A percentile compares a stretch with the other conserved stretches of the same genome.
Conservation (phyloP, 1,140 invertebrate species). For the Drosophila lacteicornis region DNA sequence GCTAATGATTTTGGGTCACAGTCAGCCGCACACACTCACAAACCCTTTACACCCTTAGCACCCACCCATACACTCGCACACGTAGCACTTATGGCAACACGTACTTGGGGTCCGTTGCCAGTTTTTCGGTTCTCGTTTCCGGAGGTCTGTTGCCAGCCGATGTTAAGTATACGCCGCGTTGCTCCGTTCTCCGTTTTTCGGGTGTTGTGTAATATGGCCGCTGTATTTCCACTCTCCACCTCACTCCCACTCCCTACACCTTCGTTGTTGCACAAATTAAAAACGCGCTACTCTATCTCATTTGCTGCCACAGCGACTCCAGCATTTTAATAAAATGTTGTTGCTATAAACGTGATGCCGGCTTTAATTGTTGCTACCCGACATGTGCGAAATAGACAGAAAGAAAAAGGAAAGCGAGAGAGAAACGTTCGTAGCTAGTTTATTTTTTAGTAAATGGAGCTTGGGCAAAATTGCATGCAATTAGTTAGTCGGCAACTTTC, state of each 20-base stretch:
- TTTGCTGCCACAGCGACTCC: constrained; percentile 43
- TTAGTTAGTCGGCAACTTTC: constrained; percentile 44
- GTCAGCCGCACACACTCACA: constrained; percentile 64
- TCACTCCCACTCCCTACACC: constrained; percentile 2
- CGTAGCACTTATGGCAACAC: constrained; percentile 67
- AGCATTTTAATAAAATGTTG: constrained; percentile 72
- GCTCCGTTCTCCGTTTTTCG: constrained; percentile 41
- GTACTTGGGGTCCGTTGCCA: constrained; percentile 52
- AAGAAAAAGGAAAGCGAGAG: neutral
- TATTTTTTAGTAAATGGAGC: constrained; percentile 51
- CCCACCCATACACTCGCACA: constrained; percentile 49
- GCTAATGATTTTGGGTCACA: constrained; percentile 82
- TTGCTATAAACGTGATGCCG: constrained; percentile 65
- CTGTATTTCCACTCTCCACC: no score
- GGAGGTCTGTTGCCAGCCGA: constrained; percentile 15
- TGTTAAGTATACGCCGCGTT: constrained; percentile 60
- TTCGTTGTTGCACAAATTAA: constrained; percentile 70
- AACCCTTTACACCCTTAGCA: constrained; percentile 41
- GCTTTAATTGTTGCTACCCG: constrained; percentile 56
- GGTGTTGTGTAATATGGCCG: constrained; percentile 14
- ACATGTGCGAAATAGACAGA: neutral
- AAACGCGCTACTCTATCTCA: constrained; percentile 56
- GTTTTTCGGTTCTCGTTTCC: constrained; percentile 3
- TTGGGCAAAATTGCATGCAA: constrained; percentile 54
- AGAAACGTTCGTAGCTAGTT: constrained; percentile 7